These are phyloP conservation scores for Brachyopa scutellaris DNA, from an alignment of 2,888 invertebrate genomes.

Conservation along the genomic window DNA sequence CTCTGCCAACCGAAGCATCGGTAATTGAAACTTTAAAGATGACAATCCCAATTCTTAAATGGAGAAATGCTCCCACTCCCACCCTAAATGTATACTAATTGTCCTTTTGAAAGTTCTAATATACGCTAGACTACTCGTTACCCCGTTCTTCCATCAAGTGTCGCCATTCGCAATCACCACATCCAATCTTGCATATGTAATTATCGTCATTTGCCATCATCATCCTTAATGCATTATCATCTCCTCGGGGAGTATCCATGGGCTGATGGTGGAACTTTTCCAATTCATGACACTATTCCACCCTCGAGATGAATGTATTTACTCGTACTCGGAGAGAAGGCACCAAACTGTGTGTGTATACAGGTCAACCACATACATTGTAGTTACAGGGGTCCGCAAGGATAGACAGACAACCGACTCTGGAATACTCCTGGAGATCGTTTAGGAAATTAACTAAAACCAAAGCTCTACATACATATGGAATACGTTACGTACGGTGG, in stretches of 20 bases:
- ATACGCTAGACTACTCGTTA: background rate
- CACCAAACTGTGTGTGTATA: slow-evolving; percentile 28
- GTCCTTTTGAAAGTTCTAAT: slow-evolving; percentile 31
- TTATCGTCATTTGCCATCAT: slow-evolving; percentile 72
- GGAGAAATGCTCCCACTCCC: background rate
- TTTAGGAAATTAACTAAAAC: slow-evolving; percentile 68
- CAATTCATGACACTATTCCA: slow-evolving; percentile 45
- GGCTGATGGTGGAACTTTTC: slow-evolving; percentile 46
- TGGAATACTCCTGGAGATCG: slow-evolving; percentile 41
- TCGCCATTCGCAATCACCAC: slow-evolving; percentile 45
- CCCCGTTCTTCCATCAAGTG: background rate
- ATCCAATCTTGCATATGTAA: slow-evolving; percentile 69
- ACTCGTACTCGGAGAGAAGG: background rate
- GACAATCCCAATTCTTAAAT: slow-evolving; percentile 28
- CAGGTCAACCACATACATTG: slow-evolving; percentile 17
- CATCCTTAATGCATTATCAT: slow-evolving; percentile 67
- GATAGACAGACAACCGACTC: slow-evolving; percentile 45
- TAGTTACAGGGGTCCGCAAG: background rate
- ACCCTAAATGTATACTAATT: too few relatives aligned
- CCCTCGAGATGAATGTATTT: too few relatives aligned
- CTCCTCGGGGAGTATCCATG: background rate
- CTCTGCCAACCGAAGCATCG: background rate
- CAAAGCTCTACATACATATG: slow-evolving; percentile 56
- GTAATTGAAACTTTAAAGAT: slow-evolving; percentile 63
- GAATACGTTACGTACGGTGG: too few relatives aligned